Evolutionary conservation across 2,888 invertebrate genomes (phyloP).

Genomic region (Helleia helle): DNA sequence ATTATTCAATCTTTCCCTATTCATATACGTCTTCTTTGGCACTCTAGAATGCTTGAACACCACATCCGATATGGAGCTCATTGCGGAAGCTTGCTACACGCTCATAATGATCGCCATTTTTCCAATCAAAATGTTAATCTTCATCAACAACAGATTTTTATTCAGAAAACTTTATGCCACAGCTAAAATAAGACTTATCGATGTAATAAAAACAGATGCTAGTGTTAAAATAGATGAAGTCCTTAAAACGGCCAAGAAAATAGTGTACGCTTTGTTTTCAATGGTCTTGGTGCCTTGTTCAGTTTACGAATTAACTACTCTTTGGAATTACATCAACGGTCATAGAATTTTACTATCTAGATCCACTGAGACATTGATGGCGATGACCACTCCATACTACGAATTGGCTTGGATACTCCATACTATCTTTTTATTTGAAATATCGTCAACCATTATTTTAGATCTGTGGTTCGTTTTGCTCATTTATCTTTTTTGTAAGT

Average conservation of each 20-base stretch:
- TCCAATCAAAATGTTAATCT: slow-evolving; percentile 31
- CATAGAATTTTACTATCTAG: slow-evolving; percentile 35
- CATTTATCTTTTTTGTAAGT: slow-evolving; percentile 34
- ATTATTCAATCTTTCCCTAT: slow-evolving; percentile 25
- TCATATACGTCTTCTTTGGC: slow-evolving; percentile 39
- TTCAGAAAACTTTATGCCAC: slow-evolving; percentile 34
- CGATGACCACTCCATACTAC: slow-evolving; percentile 42
- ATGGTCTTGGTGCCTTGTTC: slow-evolving; percentile 29
- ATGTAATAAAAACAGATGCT: slow-evolving; percentile 27
- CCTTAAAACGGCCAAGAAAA: slow-evolving; percentile 25
- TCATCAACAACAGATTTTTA: slow-evolving; percentile 25
- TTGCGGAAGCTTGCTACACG: slow-evolving; percentile 42
- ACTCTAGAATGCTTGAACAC: slow-evolving; percentile 33
- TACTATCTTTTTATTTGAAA: slow-evolving; percentile 31
- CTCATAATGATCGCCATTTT: slow-evolving; percentile 30
- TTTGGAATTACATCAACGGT: slow-evolving; percentile 37
- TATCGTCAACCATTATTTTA: slow-evolving; percentile 30
- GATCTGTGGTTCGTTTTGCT: slow-evolving; percentile 48
- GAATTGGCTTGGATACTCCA: slow-evolving; percentile 43
- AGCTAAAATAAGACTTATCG: slow-evolving; percentile 34
- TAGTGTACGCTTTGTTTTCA: slow-evolving; percentile 26
- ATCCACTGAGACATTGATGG: slow-evolving; percentile 41
- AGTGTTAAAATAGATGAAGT: slow-evolving; percentile 21
- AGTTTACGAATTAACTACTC: slow-evolving; percentile 30
- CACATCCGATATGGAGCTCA: slow-evolving; percentile 26